phyloP scores from a whole-genome alignment of 2,797 vertebrate species.

The Acrossocheilus fasciatus region DNA sequence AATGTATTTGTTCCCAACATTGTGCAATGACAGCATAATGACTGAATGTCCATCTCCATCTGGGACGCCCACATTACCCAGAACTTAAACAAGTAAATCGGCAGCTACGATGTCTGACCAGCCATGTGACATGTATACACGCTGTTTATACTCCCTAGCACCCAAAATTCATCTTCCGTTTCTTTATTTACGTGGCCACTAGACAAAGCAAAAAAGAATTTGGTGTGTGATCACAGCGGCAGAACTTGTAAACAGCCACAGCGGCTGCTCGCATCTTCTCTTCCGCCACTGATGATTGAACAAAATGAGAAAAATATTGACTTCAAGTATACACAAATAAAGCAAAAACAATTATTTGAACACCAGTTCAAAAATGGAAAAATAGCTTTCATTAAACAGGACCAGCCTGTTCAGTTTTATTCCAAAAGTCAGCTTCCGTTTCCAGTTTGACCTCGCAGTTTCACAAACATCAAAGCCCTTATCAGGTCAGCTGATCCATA shows the following conservation, averaged over 20 bases:
- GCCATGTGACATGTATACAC: conserved; percentile 62
- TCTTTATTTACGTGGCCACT: conserved; percentile 74
- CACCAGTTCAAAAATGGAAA: conserved; percentile 70
- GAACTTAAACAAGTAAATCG: conserved; percentile 58
- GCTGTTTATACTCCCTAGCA: conserved; percentile 66
- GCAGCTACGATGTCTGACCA: conserved; percentile 63
- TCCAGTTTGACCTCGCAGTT: conserved; percentile 9
- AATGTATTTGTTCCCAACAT: conserved; percentile 77
- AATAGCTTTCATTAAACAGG: conserved; percentile 82
- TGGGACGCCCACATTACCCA: conserved; percentile 54
- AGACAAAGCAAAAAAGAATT: conserved; percentile 77
- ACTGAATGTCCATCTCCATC: conserved; percentile 67
- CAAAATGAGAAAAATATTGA: conserved; percentile 63
- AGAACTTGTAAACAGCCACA: conserved; percentile 75
- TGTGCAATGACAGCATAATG: conserved; percentile 79
- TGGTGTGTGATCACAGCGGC: conserved; percentile 73
- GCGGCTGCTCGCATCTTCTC: conserved; percentile 53
- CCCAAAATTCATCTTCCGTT: conserved; percentile 61
- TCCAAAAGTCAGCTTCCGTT: conserved; percentile 43
- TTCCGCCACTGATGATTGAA: conserved; percentile 55
- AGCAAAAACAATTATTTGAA: conserved; percentile 52
- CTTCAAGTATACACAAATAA: conserved; percentile 66
- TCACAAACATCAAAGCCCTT: conserved; percentile 68
- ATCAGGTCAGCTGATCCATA: conserved; percentile 64
- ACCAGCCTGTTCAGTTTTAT: conserved; percentile 80